These are phyloP conservation scores for Hippoglossus hippoglossus DNA, from an alignment of 2,797 vertebrate genomes.

Conservation along the genomic window DNA sequence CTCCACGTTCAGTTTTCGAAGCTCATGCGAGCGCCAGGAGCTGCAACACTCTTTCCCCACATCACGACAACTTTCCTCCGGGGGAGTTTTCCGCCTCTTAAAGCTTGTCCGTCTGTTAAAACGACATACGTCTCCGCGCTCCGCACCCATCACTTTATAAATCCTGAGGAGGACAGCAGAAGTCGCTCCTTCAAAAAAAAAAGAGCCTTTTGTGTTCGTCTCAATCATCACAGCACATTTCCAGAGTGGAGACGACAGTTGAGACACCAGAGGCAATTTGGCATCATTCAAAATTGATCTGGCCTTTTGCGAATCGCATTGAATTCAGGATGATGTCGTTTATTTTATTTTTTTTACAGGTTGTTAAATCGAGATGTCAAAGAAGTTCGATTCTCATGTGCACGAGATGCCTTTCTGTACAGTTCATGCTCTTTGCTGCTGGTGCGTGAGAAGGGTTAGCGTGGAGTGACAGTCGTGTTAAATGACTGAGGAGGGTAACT, in stretches of 20 bases:
- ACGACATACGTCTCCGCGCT: constrained; percentile 42
- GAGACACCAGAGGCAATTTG: background rate
- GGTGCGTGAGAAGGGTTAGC: constrained; percentile 25
- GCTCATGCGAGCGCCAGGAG: constrained; percentile 15
- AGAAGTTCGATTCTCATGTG: constrained; percentile 12
- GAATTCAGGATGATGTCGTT: constrained; percentile 53
- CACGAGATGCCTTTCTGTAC: constrained; percentile 35
- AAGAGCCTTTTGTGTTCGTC: constrained; percentile 12
- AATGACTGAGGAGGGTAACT: constrained; percentile 43
- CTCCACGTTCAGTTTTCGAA: constrained; percentile 5
- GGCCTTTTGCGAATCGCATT: constrained; percentile 39
- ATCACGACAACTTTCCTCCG: constrained; percentile 50
- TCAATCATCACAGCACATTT: constrained; percentile 34
- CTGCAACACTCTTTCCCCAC: constrained; percentile 34
- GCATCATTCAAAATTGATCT: constrained; percentile 25
- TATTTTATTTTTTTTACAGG: constrained; percentile 9
- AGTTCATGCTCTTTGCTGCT: constrained; percentile 44
- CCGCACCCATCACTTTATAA: constrained; percentile 57
- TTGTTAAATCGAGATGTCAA: constrained; percentile 61
- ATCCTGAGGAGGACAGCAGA: constrained; percentile 67
- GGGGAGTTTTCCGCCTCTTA: constrained; percentile 46
- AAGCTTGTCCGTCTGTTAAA: constrained; percentile 50
- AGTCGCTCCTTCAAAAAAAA: background rate
- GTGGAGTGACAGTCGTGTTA: constrained; percentile 46
- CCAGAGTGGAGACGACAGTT: constrained; percentile 48